phyloP scores from a whole-genome alignment of 2,113 vertebrate genomes.

The Psittacus erithacus region DNA sequence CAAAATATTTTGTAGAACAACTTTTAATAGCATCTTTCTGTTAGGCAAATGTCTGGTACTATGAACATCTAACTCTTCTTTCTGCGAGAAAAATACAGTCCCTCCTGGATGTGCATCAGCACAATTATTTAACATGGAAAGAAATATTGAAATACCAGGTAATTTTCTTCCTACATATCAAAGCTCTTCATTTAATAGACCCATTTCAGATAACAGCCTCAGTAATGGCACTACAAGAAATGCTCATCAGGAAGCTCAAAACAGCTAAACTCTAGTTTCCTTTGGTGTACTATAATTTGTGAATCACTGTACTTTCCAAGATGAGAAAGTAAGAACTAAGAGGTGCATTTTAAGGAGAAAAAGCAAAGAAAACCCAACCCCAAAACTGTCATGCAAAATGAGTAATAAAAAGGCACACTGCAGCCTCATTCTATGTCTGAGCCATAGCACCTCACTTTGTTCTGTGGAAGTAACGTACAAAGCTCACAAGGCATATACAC shows the following conservation, averaged over 20 bases:
- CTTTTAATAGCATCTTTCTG: neutral
- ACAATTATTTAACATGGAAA: neutral
- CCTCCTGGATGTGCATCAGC: neutral
- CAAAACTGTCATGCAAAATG: neutral
- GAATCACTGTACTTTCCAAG: neutral
- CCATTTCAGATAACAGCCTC: slow-evolving; percentile 8
- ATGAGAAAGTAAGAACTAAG: neutral
- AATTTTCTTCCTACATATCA: slow-evolving; percentile 19
- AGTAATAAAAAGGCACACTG: neutral
- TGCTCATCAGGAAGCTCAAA: slow-evolving; percentile 10
- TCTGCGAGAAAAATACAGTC: neutral
- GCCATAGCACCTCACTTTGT: neutral
- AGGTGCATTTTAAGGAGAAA: neutral
- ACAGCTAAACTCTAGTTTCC: neutral
- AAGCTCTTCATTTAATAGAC: slow-evolving; percentile 35
- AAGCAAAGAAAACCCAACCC: neutral
- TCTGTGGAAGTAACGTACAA: neutral
- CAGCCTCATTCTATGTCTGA: neutral
- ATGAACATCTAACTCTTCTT: neutral
- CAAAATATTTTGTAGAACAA: neutral
- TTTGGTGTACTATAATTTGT: neutral
- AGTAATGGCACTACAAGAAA: neutral
- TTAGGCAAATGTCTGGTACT: neutral
- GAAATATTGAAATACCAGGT: neutral
- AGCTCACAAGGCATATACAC: too few relatives aligned